Conservation (phyloP, 2,888 invertebrate species). For the Nipponacmea schrenckii region DNA sequence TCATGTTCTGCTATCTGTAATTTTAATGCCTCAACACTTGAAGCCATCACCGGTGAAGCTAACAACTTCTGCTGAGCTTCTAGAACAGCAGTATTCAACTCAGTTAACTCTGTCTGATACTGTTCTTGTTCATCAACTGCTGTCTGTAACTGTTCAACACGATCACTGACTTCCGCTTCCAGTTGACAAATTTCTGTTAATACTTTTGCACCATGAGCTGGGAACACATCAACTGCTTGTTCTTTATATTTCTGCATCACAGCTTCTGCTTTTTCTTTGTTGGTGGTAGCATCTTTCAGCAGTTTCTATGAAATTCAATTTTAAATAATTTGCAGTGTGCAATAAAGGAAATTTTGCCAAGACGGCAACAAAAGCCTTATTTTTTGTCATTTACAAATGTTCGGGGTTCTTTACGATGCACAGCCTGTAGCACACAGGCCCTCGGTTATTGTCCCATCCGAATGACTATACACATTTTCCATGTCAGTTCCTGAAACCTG, state of each 20-base stretch:
- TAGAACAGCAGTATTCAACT: constrained; percentile 47
- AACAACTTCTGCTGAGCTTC: constrained; percentile 53
- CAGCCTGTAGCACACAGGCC: no score
- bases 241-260: constrained; percentile 12
- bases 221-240: constrained; percentile 4
- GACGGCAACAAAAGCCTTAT: not conserved
- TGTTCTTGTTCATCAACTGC: constrained; percentile 52
- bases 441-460: no score
- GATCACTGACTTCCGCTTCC: constrained; percentile 46
- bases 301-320: constrained; percentile 44
- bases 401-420: no score
- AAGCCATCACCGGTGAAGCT: constrained; percentile 49
- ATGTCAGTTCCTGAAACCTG: no score
- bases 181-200: constrained; percentile 51
- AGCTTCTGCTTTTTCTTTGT: constrained; percentile 43
- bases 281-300: constrained; percentile 51
- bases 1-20: constrained; percentile 56
- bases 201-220: constrained; percentile 34
- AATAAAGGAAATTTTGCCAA: no score
- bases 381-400: no score
- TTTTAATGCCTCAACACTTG: constrained; percentile 54
- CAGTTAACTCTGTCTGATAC: constrained; percentile 51
- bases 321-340: no score
- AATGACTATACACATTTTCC: no score
- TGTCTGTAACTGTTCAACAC: constrained; percentile 42